These are phyloP conservation scores for Heliangelus exortis DNA, from an alignment of 2,797 vertebrate species.

Conservation along the genomic window DNA sequence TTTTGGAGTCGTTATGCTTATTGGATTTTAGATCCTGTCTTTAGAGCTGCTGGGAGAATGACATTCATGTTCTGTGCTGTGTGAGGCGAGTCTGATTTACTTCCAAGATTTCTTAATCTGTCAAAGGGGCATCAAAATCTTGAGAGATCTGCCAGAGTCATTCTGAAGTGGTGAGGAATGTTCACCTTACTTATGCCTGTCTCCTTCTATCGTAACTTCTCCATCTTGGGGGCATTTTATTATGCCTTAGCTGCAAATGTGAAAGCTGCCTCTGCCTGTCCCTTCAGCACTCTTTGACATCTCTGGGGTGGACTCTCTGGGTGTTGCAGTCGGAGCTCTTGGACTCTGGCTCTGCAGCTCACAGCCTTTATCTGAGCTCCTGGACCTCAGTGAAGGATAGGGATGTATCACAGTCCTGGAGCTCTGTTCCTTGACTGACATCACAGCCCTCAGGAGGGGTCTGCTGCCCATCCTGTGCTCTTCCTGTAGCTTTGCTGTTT, in stretches of 20 bases:
- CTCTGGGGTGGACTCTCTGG: neutral
- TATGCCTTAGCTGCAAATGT: neutral
- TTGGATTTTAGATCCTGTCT: neutral
- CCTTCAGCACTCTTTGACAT: neutral
- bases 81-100: neutral
- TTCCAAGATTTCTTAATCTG: neutral
- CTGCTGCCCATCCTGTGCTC: neutral
- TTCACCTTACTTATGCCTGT: accelerated
- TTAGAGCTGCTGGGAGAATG: neutral
- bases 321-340: neutral
- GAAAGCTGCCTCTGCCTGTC: neutral
- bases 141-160: neutral
- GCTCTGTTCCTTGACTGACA: neutral
- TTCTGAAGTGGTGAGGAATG: neutral
- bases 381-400: neutral
- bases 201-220: neutral
- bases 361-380: neutral
- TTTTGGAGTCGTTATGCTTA: neutral
- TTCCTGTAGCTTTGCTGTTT: neutral
- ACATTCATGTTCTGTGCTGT: neutral
- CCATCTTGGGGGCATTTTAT: neutral
- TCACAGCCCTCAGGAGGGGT: accelerated
- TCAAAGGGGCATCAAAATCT: neutral
- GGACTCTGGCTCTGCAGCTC: neutral
- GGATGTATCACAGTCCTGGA: neutral